Evolutionary conservation across 2,888 invertebrate species (phyloP), one percentile per base, ranked within the genome.

Genomic region (Ophion ventricosus): DNA sequence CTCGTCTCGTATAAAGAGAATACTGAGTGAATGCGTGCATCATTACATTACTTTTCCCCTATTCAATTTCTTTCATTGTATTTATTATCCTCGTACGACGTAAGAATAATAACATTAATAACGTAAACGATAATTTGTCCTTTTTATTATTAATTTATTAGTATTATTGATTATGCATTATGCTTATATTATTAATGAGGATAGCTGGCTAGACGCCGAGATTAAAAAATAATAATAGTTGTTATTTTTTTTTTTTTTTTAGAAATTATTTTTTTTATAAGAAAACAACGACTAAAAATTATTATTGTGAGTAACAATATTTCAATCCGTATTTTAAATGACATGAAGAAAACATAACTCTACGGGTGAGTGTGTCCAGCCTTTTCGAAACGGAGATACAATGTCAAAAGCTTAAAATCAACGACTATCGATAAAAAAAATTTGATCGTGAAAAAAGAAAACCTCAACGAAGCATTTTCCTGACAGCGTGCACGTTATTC

Each of bases 1-100:
- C 67, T 73, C 49, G 40, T 70, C 63, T 56, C 69, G 72, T 40
- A 69, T 54, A 82, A 77, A 67, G 29, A 66, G 29, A n/a, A 35
- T 57, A 20, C 72, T 49, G 61, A 81, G 78, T 70, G 78, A 61
- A 69, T 80, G 59, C 72, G 56, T 57, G 76, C 72, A 80, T 82
- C 75, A 79, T 80, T 73, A 72, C 78, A 79, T 80, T 73, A 72
- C 82, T 66, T 75, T 63, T 40, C 56, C 72, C 35, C 59, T 64
- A 56, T 79, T 79, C 74, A 70, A 84, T 72, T 78, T 56, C 56
- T 61, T 23, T 57, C 11, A 79, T 76, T 67, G 78, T 82, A 57
- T 75, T 57, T 67, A 43, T 79, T 35, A 67, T 56, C 26, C 64
- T 23, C 56, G 66, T 73, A 72, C 63, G 56, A 72, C 79, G 43